phyloP scores from a whole-genome alignment of 1,140 invertebrate genomes.

The Caenorhabditis remanei region DNA sequence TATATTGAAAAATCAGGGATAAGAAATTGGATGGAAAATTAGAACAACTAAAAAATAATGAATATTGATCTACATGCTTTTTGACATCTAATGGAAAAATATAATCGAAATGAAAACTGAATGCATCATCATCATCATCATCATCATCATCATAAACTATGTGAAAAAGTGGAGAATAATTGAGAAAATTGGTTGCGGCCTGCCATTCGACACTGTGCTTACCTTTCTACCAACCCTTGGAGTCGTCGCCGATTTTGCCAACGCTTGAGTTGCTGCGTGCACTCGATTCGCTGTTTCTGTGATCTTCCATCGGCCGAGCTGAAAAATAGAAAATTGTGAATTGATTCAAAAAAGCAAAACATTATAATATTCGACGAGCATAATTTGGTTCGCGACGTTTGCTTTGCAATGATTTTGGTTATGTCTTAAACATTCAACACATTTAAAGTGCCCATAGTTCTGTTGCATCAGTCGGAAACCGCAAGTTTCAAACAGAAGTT shows the following conservation, averaged over 20 bases:
- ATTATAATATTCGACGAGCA: too few species aligned
- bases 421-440: too few species aligned
- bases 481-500: too few species aligned
- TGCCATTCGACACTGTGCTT: constrained; percentile 51
- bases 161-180: not conserved
- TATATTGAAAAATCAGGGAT: not conserved
- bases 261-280: constrained; percentile 69
- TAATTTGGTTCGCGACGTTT: too few species aligned
- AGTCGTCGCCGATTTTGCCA: constrained; percentile 20
- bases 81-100: not conserved
- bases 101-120: constrained; percentile 46
- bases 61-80: constrained; percentile 9
- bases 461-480: too few species aligned
- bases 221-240: constrained; percentile 57
- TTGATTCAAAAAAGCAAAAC: too few species aligned
- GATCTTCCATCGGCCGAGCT: constrained; percentile 73
- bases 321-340: too few species aligned
- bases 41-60: not conserved
- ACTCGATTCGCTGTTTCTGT: constrained; percentile 74
- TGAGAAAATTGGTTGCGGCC: constrained; percentile 30
- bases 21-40: not conserved
- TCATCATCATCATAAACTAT: not conserved
- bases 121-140: constrained; percentile 7
- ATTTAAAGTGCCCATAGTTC: too few species aligned
- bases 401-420: too few species aligned